Percentiles rank a stretch among this genome's conserved stretches.
Conservation (phyloP, 2,888 invertebrate species). For the Lomographa bimaculata region DNA sequence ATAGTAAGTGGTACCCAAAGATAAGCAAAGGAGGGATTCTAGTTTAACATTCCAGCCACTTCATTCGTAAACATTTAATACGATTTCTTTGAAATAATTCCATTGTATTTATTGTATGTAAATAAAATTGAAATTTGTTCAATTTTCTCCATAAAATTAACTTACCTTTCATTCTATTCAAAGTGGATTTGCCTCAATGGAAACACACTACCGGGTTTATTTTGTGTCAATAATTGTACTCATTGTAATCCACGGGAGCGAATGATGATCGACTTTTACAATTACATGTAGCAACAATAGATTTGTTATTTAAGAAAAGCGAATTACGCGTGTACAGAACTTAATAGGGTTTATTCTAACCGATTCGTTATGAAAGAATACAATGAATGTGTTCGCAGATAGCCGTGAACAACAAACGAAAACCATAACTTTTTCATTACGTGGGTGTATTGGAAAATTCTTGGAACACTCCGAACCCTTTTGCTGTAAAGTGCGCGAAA, state of each 20-base stretch:
- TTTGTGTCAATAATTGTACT: conserved; percentile 47
- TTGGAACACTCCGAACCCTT: conserved; percentile 60
- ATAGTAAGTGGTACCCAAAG: no score
- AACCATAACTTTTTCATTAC: conserved; percentile 44
- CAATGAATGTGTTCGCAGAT: conserved; percentile 35
- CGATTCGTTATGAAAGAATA: conserved; percentile 40
- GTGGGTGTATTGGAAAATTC: conserved; percentile 49
- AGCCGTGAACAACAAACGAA: conserved; percentile 46
- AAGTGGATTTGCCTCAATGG: conserved; percentile 33
- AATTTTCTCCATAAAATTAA: conserved; percentile 43
- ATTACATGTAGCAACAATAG: no score
- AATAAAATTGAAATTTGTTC: conserved; percentile 31
- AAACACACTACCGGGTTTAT: conserved; percentile 51
- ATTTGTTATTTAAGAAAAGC: conserved; percentile 26
- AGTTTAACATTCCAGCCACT: no score
- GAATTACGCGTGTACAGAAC: conserved; percentile 36
- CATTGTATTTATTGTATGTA: conserved; percentile 27
- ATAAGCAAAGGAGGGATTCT: no score
- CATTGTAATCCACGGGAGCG: conserved; percentile 55
- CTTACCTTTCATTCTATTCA: conserved; percentile 42
- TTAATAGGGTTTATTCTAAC: conserved; percentile 33
- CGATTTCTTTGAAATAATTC: conserved; percentile 21
- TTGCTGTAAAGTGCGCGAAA: conserved; percentile 54
- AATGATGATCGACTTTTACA: conserved; percentile 41
- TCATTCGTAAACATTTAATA: background rate